Conservation (phyloP, 2,797 vertebrate species). For the Neopelma chrysocephalum region DNA sequence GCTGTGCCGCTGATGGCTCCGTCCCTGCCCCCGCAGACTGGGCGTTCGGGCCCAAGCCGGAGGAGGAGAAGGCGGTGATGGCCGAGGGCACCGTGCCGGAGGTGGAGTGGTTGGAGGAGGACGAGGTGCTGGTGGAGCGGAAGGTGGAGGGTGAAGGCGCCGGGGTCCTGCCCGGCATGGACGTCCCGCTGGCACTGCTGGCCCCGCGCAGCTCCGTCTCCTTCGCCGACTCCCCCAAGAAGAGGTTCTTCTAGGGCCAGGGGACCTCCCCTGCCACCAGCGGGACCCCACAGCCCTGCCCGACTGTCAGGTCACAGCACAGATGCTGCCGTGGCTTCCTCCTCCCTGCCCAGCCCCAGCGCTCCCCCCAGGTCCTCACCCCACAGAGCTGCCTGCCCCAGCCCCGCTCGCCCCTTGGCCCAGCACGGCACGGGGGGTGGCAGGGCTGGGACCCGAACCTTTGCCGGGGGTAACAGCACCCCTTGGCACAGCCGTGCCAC, state of each 20-base stretch:
- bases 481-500: fast-evolving
- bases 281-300: not conserved
- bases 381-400: not conserved
- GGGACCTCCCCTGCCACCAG: not conserved
- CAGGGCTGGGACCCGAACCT: not conserved
- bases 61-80: slow-evolving; percentile 78
- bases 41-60: slow-evolving; percentile 84
- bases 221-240: not conserved
- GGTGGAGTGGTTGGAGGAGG: slow-evolving; percentile 47
- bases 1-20: not conserved
- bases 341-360: fast-evolving
- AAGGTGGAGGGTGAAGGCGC: fast-evolving
- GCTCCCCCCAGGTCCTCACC: not conserved
- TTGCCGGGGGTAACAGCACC: not conserved
- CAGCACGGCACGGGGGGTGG: fast-evolving
- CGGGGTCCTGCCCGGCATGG: fast-evolving
- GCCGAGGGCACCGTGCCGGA: not conserved
- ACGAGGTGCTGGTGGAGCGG: not conserved
- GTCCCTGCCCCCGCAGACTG: slow-evolving; percentile 73
- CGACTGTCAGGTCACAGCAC: fast-evolving
- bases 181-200: not conserved
- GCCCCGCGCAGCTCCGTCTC: slow-evolving; percentile 18
- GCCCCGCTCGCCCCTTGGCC: not conserved
- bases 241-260: not conserved
- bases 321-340: not conserved